Evolutionary conservation across 2,888 invertebrate genomes (phyloP).

Genomic region (Scrobipalpa atriplicella): DNA sequence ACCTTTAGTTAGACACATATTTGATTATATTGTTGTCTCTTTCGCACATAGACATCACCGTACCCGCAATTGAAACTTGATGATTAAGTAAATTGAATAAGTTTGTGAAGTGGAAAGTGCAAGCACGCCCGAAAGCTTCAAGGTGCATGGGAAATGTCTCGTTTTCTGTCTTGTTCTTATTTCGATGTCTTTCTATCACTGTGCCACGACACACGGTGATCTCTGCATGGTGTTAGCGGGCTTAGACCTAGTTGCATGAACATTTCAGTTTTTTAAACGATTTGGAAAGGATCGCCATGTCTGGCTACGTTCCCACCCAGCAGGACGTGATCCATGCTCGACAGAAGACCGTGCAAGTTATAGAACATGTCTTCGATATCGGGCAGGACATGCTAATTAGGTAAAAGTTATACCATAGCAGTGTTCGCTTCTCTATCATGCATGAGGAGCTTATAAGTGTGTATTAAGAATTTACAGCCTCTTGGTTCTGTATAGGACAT

Average conservation of each 20-base stretch:
- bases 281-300: conserved; percentile 92
- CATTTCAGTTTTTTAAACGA: conserved; percentile 96
- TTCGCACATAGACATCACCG: neutral
- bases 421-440: conserved; percentile 24
- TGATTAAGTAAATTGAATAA: too few species aligned
- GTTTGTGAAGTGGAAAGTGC: conserved; percentile 2
- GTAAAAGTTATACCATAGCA: conserved; percentile 17
- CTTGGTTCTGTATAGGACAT: neutral
- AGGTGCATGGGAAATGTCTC: conserved; percentile 36
- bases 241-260: conserved; percentile 56
- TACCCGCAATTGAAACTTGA: neutral
- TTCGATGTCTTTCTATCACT: conserved; percentile 34
- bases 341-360: conserved; percentile 98
- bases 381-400: conserved; percentile 11
- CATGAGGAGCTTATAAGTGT: conserved; percentile 27
- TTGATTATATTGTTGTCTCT: too few species aligned
- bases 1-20: too few species aligned
- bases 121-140: conserved; percentile 29
- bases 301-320: conserved; percentile 95
- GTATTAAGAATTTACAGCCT: conserved; percentile 12
- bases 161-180: conserved; percentile 36
- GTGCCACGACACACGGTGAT: conserved; percentile 44
- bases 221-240: conserved; percentile 44
- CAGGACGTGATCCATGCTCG: conserved; percentile 98
- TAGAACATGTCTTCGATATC: conserved; percentile 97